Percentiles rank a stretch among this genome's conserved stretches.
phyloP scores from a whole-genome alignment of 2,888 invertebrate species.

The Pristionchus maxplancki region DNA sequence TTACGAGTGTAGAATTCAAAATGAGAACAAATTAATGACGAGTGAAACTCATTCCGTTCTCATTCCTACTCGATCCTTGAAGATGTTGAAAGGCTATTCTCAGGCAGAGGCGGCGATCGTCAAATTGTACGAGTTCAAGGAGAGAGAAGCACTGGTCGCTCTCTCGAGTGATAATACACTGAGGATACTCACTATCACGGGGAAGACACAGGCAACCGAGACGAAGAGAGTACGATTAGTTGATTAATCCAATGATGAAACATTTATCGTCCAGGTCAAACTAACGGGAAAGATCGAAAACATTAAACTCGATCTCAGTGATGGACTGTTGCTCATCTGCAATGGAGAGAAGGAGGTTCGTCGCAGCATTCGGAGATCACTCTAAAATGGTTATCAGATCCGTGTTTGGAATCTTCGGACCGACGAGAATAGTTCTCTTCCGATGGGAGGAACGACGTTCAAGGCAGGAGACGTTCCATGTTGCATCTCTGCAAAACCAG shows the following conservation, averaged over 20 bases:
- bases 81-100: no score
- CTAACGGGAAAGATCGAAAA: conserved; percentile 83
- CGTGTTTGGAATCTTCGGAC: conserved; percentile 49
- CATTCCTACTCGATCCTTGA: no score
- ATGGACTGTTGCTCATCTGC: conserved; percentile 58
- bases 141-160: conserved; percentile 43
- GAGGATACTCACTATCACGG: conserved; percentile 43
- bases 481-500: conserved; percentile 34
- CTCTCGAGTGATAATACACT: conserved; percentile 30
- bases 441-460: conserved; percentile 40
- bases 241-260: neutral
- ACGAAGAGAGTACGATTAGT: neutral
- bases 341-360: conserved; percentile 52
- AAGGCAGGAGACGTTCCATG: conserved; percentile 39
- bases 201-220: conserved; percentile 38
- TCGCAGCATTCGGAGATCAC: neutral
- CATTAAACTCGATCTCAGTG: conserved; percentile 60
- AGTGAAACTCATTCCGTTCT: neutral
- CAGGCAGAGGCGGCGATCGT: conserved; percentile 44
- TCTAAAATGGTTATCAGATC: neutral
- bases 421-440: conserved; percentile 50
- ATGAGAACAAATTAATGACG: neutral
- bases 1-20: no score
- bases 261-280: conserved; percentile 83
- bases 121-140: conserved; percentile 42